Conservation (phyloP, 2,888 invertebrate genomes). For the Cosmia pyralina region DNA sequence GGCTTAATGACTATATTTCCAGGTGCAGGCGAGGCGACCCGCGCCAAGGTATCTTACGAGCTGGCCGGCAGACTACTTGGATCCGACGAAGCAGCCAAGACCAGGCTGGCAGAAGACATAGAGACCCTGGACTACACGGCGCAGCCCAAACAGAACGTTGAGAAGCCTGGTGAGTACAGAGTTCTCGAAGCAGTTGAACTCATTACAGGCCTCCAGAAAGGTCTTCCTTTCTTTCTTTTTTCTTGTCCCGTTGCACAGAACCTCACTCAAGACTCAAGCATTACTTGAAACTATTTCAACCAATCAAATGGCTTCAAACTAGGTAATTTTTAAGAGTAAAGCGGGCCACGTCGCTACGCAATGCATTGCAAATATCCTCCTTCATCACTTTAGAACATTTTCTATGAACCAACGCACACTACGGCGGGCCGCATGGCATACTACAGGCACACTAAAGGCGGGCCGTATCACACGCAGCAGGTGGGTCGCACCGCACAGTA, state of each 20-base stretch:
- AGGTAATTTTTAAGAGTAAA: background rate
- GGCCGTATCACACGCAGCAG: too few species aligned
- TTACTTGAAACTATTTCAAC: background rate
- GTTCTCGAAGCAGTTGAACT: background rate
- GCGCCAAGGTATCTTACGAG: conserved; percentile 92
- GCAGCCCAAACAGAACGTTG: conserved; percentile 66
- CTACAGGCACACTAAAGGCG: background rate
- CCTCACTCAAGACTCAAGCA: background rate
- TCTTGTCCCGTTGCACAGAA: too few species aligned
- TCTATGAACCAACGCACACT: background rate
- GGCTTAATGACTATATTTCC: background rate
- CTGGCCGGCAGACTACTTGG: conserved; percentile 91
- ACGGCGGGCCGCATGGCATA: too few species aligned
- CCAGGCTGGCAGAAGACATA: conserved; percentile 84
- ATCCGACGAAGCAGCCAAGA: conserved; percentile 81
- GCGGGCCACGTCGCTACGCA: background rate
- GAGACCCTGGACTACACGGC: conserved; percentile 71
- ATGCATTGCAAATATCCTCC: background rate
- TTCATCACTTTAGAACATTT: background rate
- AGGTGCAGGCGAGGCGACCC: conserved; percentile 90
- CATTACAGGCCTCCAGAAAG: background rate
- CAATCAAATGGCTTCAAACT: background rate
- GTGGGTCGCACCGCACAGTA: too few species aligned
- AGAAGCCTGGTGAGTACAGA: conserved; percentile 69
- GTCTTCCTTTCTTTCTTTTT: too few species aligned